Evolutionary conservation across 2,797 vertebrate genomes (phyloP).

Genomic region (Merluccius polli): DNA sequence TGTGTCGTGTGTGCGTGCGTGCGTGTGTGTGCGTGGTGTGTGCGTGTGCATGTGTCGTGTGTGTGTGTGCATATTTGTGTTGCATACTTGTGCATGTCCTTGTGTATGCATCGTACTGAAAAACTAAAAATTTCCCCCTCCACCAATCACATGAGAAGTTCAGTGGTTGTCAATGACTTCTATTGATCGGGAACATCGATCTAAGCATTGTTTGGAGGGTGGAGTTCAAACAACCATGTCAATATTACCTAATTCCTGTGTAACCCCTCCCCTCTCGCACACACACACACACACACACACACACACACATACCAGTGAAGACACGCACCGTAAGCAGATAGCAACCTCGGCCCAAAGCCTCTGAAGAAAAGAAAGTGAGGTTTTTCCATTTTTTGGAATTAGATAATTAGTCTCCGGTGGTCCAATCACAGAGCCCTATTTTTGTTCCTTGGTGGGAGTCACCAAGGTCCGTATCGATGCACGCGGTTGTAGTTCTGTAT

Average conservation of each 20-base stretch:
- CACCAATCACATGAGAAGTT: constrained; percentile 64
- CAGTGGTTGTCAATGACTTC: constrained; percentile 68
- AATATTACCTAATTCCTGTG: constrained; percentile 65
- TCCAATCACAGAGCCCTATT: not conserved
- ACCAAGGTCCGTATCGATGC: constrained; percentile 15
- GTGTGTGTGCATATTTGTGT: not conserved
- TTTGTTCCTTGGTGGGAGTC: not conserved
- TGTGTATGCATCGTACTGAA: constrained; percentile 14
- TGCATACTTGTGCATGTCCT: not conserved
- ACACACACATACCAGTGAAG: constrained; percentile 5
- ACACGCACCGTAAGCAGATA: constrained; percentile 26
- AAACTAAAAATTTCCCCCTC: constrained; percentile 59
- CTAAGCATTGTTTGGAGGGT: constrained; percentile 51
- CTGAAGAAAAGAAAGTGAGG: constrained; percentile 28
- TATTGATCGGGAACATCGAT: constrained; percentile 69
- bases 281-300: constrained; percentile 11
- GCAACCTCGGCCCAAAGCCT: constrained; percentile 56
- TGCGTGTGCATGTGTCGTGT: constrained; percentile 10
- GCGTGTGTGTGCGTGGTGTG: constrained; percentile 15
- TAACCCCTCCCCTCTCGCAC: constrained; percentile 42
- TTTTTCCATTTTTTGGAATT: not conserved
- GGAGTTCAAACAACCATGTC: constrained; percentile 57
- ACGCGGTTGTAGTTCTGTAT: constrained; percentile 63
- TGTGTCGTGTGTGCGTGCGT: constrained; percentile 23
- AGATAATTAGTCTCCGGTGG: not conserved